These are phyloP conservation scores for Andricus grossulariae DNA, from an alignment of 1,140 invertebrate genomes.

Conservation along the genomic window DNA sequence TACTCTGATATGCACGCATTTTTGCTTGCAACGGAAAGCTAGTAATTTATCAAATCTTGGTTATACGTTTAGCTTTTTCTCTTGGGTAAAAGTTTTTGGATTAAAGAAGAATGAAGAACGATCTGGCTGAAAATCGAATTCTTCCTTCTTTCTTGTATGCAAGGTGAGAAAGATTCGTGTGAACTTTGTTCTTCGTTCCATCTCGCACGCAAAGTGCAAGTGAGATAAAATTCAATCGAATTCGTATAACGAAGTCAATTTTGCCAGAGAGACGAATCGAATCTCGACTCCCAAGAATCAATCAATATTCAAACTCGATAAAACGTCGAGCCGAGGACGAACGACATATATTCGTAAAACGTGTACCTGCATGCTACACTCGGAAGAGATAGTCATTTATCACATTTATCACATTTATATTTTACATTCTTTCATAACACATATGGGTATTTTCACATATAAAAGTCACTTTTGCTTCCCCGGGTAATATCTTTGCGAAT, in stretches of 20 bases:
- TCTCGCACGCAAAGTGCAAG: neutral
- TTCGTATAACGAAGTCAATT: conserved; percentile 19
- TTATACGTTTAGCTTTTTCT: too few species aligned
- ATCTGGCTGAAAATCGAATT: neutral
- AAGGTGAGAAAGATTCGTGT: neutral
- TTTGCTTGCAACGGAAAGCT: too few species aligned
- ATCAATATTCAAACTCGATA: conserved; percentile 45
- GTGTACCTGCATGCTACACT: too few species aligned
- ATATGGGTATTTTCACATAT: too few species aligned
- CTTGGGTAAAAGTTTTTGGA: too few species aligned
- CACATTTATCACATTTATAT: too few species aligned
- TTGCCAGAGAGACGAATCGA: conserved; percentile 31
- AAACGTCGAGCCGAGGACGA: conserved; percentile 27
- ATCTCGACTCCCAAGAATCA: conserved; percentile 36
- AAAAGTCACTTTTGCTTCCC: too few species aligned
- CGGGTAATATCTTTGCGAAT: too few species aligned
- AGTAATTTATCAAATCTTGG: too few species aligned
- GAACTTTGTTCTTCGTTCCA: conserved; percentile 15
- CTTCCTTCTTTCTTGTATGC: neutral
- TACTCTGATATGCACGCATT: too few species aligned
- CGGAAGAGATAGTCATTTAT: too few species aligned
- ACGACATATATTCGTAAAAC: conserved; percentile 15
- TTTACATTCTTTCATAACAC: too few species aligned
- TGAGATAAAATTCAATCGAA: conserved; percentile 23
- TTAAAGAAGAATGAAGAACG: neutral